Conservation (phyloP, 2,797 vertebrate genomes). For the Dryobates pubescens region DNA sequence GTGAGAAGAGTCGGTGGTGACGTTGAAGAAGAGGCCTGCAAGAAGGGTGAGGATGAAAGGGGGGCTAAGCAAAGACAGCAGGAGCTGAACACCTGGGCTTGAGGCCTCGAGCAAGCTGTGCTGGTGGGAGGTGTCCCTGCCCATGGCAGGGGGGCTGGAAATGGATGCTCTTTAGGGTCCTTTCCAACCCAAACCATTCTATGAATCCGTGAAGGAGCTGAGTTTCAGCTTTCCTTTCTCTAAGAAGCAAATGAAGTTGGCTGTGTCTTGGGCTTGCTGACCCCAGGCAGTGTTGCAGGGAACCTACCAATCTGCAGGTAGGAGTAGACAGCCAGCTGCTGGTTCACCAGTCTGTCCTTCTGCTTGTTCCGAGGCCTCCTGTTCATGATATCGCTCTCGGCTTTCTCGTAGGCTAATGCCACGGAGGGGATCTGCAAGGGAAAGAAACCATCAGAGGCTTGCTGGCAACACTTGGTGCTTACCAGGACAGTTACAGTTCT, state of each 20-base stretch:
- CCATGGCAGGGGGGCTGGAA: too few relatives aligned
- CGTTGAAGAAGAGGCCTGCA: not conserved
- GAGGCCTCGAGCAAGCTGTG: too few relatives aligned
- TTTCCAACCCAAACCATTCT: too few relatives aligned
- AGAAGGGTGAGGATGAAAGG: not conserved
- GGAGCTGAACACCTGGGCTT: not conserved
- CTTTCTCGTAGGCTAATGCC: constrained; percentile 82
- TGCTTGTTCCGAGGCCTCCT: constrained; percentile 81
- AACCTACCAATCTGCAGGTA: constrained; percentile 81
- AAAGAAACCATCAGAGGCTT: not conserved
- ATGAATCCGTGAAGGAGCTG: not conserved
- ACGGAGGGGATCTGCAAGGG: constrained; percentile 80
- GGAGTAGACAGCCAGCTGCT: constrained; percentile 79
- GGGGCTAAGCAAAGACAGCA: not conserved
- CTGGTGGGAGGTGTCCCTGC: too few relatives aligned
- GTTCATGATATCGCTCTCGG: constrained; percentile 85
- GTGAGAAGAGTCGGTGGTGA: not conserved
- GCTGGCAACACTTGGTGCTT: not conserved
- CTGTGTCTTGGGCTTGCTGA: not conserved
- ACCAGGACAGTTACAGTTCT: not conserved
- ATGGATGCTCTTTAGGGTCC: too few relatives aligned
- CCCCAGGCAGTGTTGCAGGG: rapidly evolving
- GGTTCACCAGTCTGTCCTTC: constrained; percentile 79
- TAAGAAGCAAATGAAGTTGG: rapidly evolving
- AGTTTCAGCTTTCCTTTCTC: not conserved